phyloP scores from a whole-genome alignment of 2,888 invertebrate genomes.

The Tortricodes alternella region DNA sequence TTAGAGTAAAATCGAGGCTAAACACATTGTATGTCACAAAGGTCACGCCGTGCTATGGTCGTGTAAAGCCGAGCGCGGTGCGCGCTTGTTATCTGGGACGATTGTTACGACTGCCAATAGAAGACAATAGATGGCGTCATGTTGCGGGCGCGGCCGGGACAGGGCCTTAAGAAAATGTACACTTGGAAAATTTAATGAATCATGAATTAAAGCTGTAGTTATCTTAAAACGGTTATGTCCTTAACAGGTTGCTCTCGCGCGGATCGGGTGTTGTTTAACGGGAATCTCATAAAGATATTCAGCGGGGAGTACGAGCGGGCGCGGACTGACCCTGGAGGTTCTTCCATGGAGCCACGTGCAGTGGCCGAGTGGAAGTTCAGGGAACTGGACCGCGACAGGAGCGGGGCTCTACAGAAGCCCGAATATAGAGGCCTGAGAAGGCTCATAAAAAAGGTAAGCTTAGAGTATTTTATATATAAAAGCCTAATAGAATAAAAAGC shows the following conservation, averaged over 20 bases:
- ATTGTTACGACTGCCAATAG: too few species aligned
- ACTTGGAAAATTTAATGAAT: not conserved
- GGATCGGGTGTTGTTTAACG: conserved; percentile 91
- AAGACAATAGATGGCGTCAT: too few species aligned
- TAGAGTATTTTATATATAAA: too few species aligned
- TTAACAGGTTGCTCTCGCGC: conserved; percentile 85
- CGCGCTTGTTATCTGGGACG: too few species aligned
- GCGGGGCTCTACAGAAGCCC: conserved; percentile 88
- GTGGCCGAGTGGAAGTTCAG: conserved; percentile 96
- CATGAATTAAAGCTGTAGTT: not conserved
- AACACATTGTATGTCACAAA: too few species aligned
- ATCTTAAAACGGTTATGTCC: not conserved
- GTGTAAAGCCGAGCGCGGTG: too few species aligned
- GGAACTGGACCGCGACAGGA: conserved; percentile 90
- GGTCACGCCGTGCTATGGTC: too few species aligned
- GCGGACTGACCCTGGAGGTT: conserved; percentile 48
- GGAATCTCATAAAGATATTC: conserved; percentile 92
- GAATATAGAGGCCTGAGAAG: conserved; percentile 92
- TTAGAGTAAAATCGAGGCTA: too few species aligned
- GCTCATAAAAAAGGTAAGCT: conserved; percentile 88
- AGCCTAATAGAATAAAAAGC: too few species aligned
- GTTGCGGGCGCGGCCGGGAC: too few species aligned
- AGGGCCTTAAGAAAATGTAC: too few species aligned
- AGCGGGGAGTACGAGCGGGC: conserved; percentile 88
- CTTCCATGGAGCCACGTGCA: conserved; percentile 66